Evolutionary conservation across 1,140 invertebrate genomes (phyloP), one percentile per base, ranked within the genome.

Genomic region (Glossosoma conforme): DNA sequence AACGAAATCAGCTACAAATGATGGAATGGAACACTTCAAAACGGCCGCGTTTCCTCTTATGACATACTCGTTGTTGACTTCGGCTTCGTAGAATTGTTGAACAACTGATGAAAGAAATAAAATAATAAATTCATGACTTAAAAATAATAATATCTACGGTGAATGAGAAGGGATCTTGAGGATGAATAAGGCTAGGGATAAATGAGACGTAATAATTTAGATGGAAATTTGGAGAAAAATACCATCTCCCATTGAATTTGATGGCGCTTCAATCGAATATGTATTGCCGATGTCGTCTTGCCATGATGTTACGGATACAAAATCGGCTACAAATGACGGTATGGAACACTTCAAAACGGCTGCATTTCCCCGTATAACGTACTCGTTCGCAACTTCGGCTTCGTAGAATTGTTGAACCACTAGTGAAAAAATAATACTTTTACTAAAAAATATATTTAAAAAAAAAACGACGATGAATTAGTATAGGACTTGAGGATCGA

Each of bases 1-100:
- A 18, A 97, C 87, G 71, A 94, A 95, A 73, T 95, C 91, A 33
- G 88, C 87, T 35, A 95, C 89, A 69, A 91, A 96, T 33, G 87
- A 90, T 14, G 92, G 93, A 59, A 95, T 87, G 61, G 86, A 85
- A 74, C 93, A 97, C 70, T 91, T 92, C 62, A 97, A 74, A 48
- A 95, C 85, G 41, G 89, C 92, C 35, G 90, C 87, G 70, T 94
- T 93, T 46, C 91, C 91, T 53, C 87, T 78, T 60, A 94, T 94
- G 14, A 86, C 90, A 72, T 93, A 93, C 62, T 93, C 90, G 70
- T 93, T 91, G 71, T 91, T 88, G 35, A 91, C 87, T 68, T 91
- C 87, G 33, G 85, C 86, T 68, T 90, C 86, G 70, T 92, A 93
- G 62, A 82, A 82, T 71, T 93, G 90, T 54, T 85, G 80, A 58